A percentile compares a stretch with the other conserved stretches of the same genome.
Evolutionary conservation across 2,113 vertebrate genomes (phyloP).

Genomic region (Pseudorectes ferrugineus): DNA sequence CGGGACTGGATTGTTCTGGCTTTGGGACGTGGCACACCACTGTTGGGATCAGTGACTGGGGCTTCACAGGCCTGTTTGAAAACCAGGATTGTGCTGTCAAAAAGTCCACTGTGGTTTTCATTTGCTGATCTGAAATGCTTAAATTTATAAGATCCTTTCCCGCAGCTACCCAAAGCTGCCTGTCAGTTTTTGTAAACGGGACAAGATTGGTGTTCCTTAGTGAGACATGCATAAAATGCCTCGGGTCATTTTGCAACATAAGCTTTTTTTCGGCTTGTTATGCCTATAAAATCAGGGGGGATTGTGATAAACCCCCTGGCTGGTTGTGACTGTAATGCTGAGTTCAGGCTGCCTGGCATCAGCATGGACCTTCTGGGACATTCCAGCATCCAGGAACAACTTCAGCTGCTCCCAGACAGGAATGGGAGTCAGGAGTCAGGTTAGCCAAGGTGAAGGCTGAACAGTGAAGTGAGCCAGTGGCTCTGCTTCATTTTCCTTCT

Average conservation of each 20-base stretch:
- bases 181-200: neutral
- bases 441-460: neutral
- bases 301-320: neutral
- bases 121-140: neutral
- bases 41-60: accelerated
- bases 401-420: neutral
- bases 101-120: neutral
- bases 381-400: neutral
- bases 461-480: neutral
- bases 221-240: neutral
- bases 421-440: neutral
- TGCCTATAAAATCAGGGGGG: neutral
- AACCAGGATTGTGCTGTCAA: neutral
- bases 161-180: neutral
- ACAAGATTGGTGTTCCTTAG: neutral
- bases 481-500: neutral
- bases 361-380: neutral
- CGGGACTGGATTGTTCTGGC: neutral
- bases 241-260: neutral
- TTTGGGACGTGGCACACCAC: neutral
- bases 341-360: neutral
- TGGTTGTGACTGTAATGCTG: neutral
- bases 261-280: neutral
- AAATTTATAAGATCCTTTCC: neutral
- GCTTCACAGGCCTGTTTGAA: neutral